Evolutionary conservation across 2,113 vertebrate genomes (phyloP), one percentile per base, ranked within the genome.

Genomic region (Sisor rabdophorus): DNA sequence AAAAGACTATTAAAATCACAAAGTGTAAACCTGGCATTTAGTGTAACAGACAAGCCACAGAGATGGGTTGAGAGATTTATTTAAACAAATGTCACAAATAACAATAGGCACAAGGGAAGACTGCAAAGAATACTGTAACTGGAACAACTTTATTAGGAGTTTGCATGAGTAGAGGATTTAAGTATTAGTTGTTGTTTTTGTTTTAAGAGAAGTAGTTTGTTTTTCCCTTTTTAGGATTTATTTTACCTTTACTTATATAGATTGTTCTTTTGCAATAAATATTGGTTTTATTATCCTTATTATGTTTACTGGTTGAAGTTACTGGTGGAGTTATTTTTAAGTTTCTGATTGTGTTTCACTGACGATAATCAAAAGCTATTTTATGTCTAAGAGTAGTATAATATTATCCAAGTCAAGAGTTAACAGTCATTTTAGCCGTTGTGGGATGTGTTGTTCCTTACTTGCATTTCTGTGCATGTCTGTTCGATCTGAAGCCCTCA

Each of bases 391-490:
- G 40, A 44, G 40, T 15, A 67, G 0, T 48, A 44, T 44, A 7
- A 64, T 64, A n/a, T n/a, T 64, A 64, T 64, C 26, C 30, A 40
- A 13, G 19, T 64, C 32, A 64, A 40, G 32, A 40, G 20, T n/a
- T 48, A 22, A 67, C 15, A 48, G 64, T 47, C 40, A 48, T 22
- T 48, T 65, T 17, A 48, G n/a, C 70, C 20, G 36, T 26, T 55
- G 50, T 26, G 44, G 81, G 76, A 70, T 53, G 63, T 63, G 71
- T 63, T 71, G 81, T 73, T 56, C 69, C 72, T 24, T 73, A 13
- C n/a, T 9, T 32, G 60, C n/a, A 50, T 24, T 15, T 11, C 20
- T 22, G n/a, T 59, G 22, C 11, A 22, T 71, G 19, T 65, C 32
- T 55, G 32, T n/a, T 48, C 20, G 24, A 72, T 30, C 24, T 40